These are phyloP conservation scores for Hypocryptadius cinnamomeus DNA, from an alignment of 2,113 vertebrate genomes.

Conservation along the genomic window DNA sequence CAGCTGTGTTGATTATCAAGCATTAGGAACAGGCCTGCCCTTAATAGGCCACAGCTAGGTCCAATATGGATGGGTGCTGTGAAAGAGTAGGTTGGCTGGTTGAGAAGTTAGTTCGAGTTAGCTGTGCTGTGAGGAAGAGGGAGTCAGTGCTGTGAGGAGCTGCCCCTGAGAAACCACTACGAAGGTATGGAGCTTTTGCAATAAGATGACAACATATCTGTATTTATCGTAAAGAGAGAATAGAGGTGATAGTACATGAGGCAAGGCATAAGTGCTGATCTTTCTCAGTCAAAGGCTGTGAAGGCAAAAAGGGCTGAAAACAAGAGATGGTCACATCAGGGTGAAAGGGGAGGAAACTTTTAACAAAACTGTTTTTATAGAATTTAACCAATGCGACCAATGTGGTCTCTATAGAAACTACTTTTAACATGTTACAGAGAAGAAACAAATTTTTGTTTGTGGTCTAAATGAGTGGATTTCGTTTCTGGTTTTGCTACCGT, in stretches of 20 bases:
- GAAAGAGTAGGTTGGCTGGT: no score
- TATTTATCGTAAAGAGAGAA: not conserved
- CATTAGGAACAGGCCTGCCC: no score
- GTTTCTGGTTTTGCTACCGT: not conserved
- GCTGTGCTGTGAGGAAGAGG: no score
- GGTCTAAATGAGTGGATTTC: not conserved
- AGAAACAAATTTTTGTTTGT: not conserved
- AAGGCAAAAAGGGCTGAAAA: not conserved
- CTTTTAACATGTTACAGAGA: not conserved
- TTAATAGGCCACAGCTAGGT: no score
- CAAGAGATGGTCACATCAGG: not conserved
- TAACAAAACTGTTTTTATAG: not conserved
- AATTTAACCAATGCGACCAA: not conserved
- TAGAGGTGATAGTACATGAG: not conserved
- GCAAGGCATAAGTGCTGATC: not conserved
- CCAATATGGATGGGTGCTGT: no score
- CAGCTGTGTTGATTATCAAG: no score
- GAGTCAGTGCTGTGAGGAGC: no score
- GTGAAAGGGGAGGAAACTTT: not conserved
- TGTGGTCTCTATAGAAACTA: not conserved
- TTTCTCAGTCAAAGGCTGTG: not conserved
- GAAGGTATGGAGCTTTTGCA: no score
- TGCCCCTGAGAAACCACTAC: no score
- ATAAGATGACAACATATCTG: not conserved
- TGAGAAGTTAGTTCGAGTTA: no score